These are phyloP conservation scores for Abrostola triplasia DNA, from an alignment of 2,888 invertebrate genomes.

Conservation along the genomic window DNA sequence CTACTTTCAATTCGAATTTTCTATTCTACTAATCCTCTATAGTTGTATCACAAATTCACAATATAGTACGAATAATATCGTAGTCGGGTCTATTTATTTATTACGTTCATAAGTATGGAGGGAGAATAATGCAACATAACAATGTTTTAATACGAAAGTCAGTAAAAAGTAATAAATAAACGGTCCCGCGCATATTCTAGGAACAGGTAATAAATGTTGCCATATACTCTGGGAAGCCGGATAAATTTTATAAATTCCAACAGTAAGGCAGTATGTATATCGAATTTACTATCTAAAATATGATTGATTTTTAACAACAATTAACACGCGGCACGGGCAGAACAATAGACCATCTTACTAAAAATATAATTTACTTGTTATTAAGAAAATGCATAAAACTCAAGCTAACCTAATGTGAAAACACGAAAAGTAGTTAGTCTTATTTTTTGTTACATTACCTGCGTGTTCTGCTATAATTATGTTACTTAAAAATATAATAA, in stretches of 20 bases:
- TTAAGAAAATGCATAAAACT: constrained; percentile 43
- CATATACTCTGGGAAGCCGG: neutral
- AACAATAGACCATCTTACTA: constrained; percentile 12
- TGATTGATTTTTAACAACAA: constrained; percentile 18
- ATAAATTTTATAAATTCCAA: constrained; percentile 16
- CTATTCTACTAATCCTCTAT: neutral
- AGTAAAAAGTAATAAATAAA: too few species aligned
- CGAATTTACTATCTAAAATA: constrained; percentile 29
- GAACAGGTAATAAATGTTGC: constrained; percentile 3
- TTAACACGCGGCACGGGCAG: constrained; percentile 18
- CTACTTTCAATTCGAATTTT: neutral
- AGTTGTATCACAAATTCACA: constrained; percentile 1
- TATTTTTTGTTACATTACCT: constrained; percentile 19
- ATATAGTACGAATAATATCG: neutral
- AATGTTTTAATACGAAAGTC: too few species aligned
- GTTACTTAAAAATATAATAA: constrained; percentile 17
- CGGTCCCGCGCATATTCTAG: too few species aligned
- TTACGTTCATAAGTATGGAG: too few species aligned
- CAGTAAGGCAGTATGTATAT: constrained; percentile 9
- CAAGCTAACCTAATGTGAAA: constrained; percentile 16
- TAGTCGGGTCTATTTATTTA: neutral
- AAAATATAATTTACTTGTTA: constrained; percentile 28
- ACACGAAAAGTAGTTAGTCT: constrained; percentile 23
- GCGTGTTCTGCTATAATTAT: constrained; percentile 4
- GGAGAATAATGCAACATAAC: too few species aligned